Evolutionary conservation across 2,797 vertebrate species (phyloP).

Genomic region (Sebastes steindachneri): DNA sequence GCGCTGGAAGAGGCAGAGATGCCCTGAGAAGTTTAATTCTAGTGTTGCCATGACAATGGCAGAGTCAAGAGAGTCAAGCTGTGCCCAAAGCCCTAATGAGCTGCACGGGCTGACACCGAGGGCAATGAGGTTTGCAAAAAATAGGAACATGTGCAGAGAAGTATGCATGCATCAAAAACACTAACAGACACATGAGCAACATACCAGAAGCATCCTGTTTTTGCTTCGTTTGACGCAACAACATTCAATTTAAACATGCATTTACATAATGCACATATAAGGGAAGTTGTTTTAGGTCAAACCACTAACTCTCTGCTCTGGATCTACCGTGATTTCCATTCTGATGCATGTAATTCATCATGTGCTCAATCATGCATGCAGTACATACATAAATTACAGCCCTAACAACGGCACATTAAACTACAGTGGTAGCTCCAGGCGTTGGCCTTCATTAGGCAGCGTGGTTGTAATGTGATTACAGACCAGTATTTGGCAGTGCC

Average conservation of each 20-base stretch:
- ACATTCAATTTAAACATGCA: background rate
- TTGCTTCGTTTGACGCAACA: background rate
- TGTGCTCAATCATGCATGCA: conserved; percentile 30
- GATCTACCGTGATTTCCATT: conserved; percentile 7
- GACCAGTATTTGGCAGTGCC: conserved; percentile 10
- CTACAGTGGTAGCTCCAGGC: conserved; percentile 6
- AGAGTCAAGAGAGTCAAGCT: conserved; percentile 57
- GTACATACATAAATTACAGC: conserved; percentile 10
- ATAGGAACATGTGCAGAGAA: conserved; percentile 4
- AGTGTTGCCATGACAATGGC: conserved; percentile 64
- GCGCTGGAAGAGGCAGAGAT: conserved; percentile 27
- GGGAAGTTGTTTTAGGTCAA: conserved; percentile 3
- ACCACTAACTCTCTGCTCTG: background rate
- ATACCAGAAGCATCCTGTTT: background rate
- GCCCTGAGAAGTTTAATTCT: conserved; percentile 43
- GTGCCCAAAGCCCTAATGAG: conserved; percentile 67
- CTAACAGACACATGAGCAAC: background rate
- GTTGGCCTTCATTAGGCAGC: conserved; percentile 30
- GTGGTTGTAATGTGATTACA: conserved; percentile 29
- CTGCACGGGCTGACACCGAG: conserved; percentile 49
- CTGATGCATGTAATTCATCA: conserved; percentile 31
- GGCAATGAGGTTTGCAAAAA: conserved; percentile 41
- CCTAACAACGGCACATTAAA: conserved; percentile 16
- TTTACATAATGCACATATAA: background rate
- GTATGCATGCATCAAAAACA: conserved; percentile 5